Percentiles rank a stretch among this genome's conserved stretches.
These are phyloP conservation scores for Brachionus koreanus DNA, from an alignment of 1,140 invertebrate genomes.

Conservation along the genomic window DNA sequence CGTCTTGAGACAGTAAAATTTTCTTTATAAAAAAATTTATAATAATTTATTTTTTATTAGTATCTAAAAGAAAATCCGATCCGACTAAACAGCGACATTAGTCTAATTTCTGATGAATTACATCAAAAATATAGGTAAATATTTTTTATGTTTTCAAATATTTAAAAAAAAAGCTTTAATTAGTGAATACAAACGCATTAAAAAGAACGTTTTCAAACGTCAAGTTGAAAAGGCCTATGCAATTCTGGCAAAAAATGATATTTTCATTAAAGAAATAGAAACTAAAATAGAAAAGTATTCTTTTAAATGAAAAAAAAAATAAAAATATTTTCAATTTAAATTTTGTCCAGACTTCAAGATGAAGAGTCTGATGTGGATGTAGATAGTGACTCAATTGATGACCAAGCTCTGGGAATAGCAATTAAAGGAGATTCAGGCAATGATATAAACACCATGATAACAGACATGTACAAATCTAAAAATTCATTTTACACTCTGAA, in stretches of 20 bases:
- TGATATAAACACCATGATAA: constrained; percentile 34
- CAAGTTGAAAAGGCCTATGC: constrained; percentile 42
- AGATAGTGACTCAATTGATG: constrained; percentile 26
- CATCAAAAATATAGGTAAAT: constrained; percentile 22
- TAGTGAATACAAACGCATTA: constrained; percentile 39
- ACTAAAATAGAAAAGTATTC: constrained; percentile 26
- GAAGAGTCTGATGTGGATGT: constrained; percentile 15
- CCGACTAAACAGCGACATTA: background rate
- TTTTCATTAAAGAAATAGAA: constrained; percentile 15
- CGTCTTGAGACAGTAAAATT: background rate
- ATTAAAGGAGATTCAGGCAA: background rate
- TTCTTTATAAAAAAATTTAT: background rate
- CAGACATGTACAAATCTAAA: constrained; percentile 30
- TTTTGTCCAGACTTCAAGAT: background rate
- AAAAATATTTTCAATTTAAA: background rate
- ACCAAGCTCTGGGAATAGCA: background rate
- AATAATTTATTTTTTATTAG: background rate
- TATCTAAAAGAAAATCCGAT: constrained; percentile 25
- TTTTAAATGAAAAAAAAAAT: background rate
- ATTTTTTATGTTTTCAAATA: background rate
- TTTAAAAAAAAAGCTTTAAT: background rate
- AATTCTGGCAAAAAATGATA: constrained; percentile 4
- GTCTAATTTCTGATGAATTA: background rate
- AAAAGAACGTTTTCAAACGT: constrained; percentile 40
- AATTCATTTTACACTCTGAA: background rate